These are phyloP conservation scores for Bujurquina vittata DNA, from an alignment of 2,113 vertebrate species.

Conservation along the genomic window DNA sequence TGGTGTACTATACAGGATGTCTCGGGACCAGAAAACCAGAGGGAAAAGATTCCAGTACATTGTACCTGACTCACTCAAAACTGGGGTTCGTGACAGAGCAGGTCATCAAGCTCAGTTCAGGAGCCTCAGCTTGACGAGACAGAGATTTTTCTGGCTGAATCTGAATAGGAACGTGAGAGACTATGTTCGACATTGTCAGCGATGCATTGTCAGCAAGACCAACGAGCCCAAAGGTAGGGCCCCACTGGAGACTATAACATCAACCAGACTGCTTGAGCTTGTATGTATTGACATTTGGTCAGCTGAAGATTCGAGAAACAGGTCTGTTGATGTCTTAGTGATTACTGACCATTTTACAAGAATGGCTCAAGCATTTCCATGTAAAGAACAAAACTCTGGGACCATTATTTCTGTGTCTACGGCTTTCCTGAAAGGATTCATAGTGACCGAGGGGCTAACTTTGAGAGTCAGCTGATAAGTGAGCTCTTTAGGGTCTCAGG, in stretches of 20 bases:
- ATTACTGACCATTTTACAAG: conserved; percentile 7
- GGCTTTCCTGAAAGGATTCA: conserved; percentile 20
- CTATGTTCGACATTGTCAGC: background rate
- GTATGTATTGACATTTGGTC: conserved; percentile 23
- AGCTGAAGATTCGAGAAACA: background rate
- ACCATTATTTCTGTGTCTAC: conserved; percentile 7
- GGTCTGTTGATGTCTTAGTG: conserved; percentile 5
- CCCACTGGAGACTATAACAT: background rate
- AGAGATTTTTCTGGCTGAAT: conserved; percentile 16
- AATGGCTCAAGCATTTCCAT: background rate
- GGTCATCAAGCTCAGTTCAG: conserved; percentile 31
- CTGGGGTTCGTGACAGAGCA: background rate
- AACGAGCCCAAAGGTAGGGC: background rate
- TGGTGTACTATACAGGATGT: conserved; percentile 6
- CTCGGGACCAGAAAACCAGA: background rate
- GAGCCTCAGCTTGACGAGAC: background rate
- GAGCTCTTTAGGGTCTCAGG: background rate
- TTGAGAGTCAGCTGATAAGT: conserved; percentile 10
- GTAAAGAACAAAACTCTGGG: conserved; percentile 10
- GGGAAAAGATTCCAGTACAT: background rate
- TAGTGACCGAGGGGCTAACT: conserved; percentile 4
- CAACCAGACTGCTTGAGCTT: background rate
- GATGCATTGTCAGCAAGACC: conserved; percentile 17
- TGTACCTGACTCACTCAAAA: background rate
- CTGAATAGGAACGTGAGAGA: conserved; percentile 1